Percentiles rank a stretch among this genome's conserved stretches.
Conservation (phyloP, 30 jellyfish, hydroid and myxozoan genomes). For the Cassiopea xamachana region DNA sequence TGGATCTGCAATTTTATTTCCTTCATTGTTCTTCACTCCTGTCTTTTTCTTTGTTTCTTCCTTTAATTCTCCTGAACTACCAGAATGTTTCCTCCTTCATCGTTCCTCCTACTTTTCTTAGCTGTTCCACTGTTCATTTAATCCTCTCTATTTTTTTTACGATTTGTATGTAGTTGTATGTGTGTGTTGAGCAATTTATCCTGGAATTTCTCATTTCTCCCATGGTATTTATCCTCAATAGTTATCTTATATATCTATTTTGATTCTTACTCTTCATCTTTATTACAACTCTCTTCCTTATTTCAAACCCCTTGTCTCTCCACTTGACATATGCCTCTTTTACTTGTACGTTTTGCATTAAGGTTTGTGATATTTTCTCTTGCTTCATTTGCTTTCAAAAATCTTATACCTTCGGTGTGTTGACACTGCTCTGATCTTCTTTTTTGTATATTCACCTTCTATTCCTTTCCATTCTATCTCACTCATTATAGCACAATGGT, state of each 20-base stretch:
- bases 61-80: slow-evolving; percentile 23
- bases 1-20: slow-evolving; percentile 16
- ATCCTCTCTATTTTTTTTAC: neutral
- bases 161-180: neutral
- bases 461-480: neutral
- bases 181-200: neutral
- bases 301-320: neutral
- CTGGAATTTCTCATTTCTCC: slow-evolving; percentile 3
- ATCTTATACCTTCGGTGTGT: neutral
- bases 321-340: neutral
- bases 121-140: slow-evolving; percentile 22
- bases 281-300: neutral
- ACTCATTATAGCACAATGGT: neutral
- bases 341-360: neutral
- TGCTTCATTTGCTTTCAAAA: neutral
- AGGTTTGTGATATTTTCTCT: neutral
- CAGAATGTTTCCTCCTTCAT: slow-evolving; percentile 38
- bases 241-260: neutral
- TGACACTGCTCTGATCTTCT: neutral
- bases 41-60: slow-evolving; percentile 8
- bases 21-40: slow-evolving; percentile 22
- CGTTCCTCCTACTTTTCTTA: slow-evolving; percentile 34
- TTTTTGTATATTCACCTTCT: neutral
- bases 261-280: neutral
- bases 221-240: slow-evolving; percentile 1